Conservation (phyloP, 2,113 vertebrate genomes). For the Todiramphus chloris region DNA sequence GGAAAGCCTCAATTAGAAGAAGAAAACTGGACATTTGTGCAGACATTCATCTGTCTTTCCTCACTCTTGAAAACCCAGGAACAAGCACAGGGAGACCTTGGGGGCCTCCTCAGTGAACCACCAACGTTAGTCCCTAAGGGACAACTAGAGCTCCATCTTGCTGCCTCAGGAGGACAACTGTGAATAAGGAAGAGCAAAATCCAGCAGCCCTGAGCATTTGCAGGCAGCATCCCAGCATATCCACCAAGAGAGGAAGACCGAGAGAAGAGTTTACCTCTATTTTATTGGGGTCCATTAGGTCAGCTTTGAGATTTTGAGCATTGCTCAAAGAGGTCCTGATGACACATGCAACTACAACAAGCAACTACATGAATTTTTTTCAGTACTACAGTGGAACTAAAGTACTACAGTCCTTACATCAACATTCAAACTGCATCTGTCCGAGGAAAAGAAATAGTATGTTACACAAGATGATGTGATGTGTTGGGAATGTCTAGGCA, state of each 20-base stretch:
- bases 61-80: neutral
- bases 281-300: neutral
- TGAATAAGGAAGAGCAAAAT: neutral
- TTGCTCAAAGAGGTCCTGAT: neutral
- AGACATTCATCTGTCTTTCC: neutral
- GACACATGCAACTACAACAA: neutral
- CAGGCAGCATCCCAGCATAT: neutral
- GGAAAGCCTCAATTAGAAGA: neutral
- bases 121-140: neutral
- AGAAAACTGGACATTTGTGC: neutral
- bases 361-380: neutral
- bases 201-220: neutral
- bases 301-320: neutral
- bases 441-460: neutral
- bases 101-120: neutral
- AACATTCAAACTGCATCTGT: neutral
- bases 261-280: neutral
- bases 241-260: neutral
- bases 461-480: neutral
- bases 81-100: fast-evolving
- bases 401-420: neutral
- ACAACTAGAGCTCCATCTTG: neutral
- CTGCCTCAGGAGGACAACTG: neutral
- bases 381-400: neutral
- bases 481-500: neutral